Percentiles rank a stretch among this genome's conserved stretches.
Evolutionary conservation across 2,888 invertebrate genomes (phyloP).

Genomic region (Conchocele bisecta): DNA sequence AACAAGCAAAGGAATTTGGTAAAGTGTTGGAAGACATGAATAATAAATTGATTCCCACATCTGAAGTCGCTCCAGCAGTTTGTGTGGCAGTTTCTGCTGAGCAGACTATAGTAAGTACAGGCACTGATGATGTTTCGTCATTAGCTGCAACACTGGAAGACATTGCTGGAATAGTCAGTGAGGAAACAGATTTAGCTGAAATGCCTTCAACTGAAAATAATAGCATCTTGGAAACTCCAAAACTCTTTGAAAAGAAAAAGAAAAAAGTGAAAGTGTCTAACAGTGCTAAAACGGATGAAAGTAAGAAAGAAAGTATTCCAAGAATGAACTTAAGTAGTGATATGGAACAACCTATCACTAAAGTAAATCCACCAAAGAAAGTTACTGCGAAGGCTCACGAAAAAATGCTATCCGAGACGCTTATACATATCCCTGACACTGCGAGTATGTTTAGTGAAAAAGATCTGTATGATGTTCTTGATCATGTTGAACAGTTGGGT

Average conservation of each 20-base stretch:
- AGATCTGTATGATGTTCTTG: conserved; percentile 77
- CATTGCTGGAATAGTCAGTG: conserved; percentile 46
- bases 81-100: no score
- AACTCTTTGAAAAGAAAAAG: conserved; percentile 18
- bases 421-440: conserved; percentile 72
- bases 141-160: conserved; percentile 52
- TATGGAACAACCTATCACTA: conserved; percentile 7
- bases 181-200: conserved; percentile 2
- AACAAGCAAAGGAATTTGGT: no score
- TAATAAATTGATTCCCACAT: no score
- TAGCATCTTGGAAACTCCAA: neutral
- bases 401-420: conserved; percentile 40
- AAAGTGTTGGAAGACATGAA: no score
- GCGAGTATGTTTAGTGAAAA: conserved; percentile 77
- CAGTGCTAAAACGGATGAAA: conserved; percentile 24
- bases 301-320: conserved; percentile 30
- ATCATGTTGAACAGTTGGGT: conserved; percentile 78
- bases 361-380: conserved; percentile 32
- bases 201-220: neutral
- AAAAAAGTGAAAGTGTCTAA: conserved; percentile 22
- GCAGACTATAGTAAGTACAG: neutral
- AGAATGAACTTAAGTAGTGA: conserved; percentile 24
- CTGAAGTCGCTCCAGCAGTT: no score
- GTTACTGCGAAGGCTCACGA: conserved; percentile 7
- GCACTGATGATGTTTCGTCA: conserved; percentile 32